Evolutionary conservation across 2,888 invertebrate genomes (phyloP), one percentile per base, ranked within the genome.

Genomic region (Celastrina argiolus): DNA sequence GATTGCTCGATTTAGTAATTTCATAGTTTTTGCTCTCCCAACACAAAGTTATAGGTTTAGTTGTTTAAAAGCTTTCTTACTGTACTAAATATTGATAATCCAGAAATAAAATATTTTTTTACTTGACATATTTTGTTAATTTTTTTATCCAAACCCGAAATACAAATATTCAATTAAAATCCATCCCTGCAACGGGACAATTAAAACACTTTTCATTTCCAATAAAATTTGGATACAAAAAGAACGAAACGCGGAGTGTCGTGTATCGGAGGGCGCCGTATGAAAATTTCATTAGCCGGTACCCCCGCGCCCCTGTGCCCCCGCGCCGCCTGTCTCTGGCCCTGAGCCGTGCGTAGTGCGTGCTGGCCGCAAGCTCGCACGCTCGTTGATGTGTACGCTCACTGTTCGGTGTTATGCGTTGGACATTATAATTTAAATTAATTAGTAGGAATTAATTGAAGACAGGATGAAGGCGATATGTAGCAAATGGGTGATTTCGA

Each of bases 141-240:
- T 1, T 51, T 51, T 22, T 51, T 22, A 51, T 51, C 51, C 22
- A 51, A 51, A 12, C 12, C 10, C 14, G 22, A 51, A 26, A 51
- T 12, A 26, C 51, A 51, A 51, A 51, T 51, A 51, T 51, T 51
- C 51, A 51, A 51, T 22, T 51, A 51, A 51, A 51, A 51, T 22
- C 51, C 51, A 22, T 51, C 22, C 51, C 51, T 5, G 51, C 4
- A 4, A 51, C 51, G 14, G 51, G 22, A 51, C 51, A 51, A 22
- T 51, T 26, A 51, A 51, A 51, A 51, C 51, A 26, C 51, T 51
- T 51, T 51, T 51, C 51, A 12, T 51, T 51, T 51, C 22, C 51
- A 51, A 51, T 51, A 51, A 51, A 51, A 51, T 51, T 22, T 51
- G 22, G 51, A 51, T 51, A 51, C 51, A 51, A 51, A 51, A 51